Evolutionary conservation across 2,888 invertebrate genomes (phyloP).

Genomic region (Eumacrocentrus americanus): DNA sequence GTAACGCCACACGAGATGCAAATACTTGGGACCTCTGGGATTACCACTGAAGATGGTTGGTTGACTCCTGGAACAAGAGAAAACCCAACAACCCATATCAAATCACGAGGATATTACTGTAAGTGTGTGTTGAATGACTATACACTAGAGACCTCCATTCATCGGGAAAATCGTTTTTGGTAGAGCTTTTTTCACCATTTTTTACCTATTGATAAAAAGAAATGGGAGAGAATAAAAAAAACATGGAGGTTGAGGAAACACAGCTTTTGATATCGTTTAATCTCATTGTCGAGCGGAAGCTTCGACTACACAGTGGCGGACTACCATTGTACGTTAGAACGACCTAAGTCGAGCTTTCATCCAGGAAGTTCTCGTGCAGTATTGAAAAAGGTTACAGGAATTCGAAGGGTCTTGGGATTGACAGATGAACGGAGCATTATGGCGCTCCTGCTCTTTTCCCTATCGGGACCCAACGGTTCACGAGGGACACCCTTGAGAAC

Average conservation of each 20-base stretch:
- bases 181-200: constrained; percentile 6
- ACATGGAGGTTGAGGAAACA: background rate
- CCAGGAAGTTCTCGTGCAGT: background rate
- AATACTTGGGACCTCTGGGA: too few species aligned
- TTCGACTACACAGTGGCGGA: background rate
- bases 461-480: background rate
- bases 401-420: background rate
- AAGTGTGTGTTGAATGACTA: too few species aligned
- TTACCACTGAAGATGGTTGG: too few species aligned
- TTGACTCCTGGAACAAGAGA: too few species aligned
- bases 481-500: background rate
- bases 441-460: background rate
- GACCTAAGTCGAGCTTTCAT: background rate
- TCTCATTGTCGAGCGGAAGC: constrained; percentile 1
- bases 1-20: too few species aligned
- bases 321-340: background rate
- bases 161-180: too few species aligned
- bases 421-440: background rate
- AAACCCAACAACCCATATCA: too few species aligned
- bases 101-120: too few species aligned
- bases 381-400: background rate
- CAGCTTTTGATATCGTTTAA: constrained; percentile 10
- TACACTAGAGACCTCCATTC: too few species aligned
- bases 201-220: background rate
- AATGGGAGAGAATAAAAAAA: background rate